These are phyloP conservation scores for Sphaerophoria rueppellii DNA, from an alignment of 2,888 invertebrate genomes.

Conservation along the genomic window DNA sequence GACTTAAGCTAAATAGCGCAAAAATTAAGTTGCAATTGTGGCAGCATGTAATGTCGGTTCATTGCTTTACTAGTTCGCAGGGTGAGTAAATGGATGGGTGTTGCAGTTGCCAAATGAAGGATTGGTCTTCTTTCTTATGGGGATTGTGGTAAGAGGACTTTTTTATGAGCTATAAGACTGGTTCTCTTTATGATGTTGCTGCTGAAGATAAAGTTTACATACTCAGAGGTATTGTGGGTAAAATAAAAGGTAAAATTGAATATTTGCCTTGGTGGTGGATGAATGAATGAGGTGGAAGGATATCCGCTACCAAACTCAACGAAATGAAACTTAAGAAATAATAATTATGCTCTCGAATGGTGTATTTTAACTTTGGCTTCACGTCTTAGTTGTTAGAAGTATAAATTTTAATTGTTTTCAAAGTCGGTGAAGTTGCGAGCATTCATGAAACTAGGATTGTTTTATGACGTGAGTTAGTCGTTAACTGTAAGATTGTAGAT, in stretches of 20 bases:
- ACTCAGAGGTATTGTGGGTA: not conserved
- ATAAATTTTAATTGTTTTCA: constrained; percentile 11
- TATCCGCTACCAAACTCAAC: not conserved
- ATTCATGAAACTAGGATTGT: not conserved
- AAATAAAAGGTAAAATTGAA: not conserved
- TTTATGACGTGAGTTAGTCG: too few species aligned
- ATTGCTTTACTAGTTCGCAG: not conserved
- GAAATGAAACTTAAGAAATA: not conserved
- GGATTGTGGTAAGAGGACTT: constrained; percentile 26
- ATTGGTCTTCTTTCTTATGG: constrained; percentile 37
- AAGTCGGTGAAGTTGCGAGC: not conserved
- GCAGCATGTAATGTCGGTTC: constrained; percentile 31
- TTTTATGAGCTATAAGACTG: constrained; percentile 44
- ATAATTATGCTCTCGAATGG: constrained; percentile 7
- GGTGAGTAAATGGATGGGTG: constrained; percentile 2
- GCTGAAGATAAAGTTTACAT: not conserved
- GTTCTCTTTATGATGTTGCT: constrained; percentile 1
- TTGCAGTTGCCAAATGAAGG: constrained; percentile 41
- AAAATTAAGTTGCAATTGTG: not conserved
- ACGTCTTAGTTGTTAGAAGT: constrained; percentile 8
- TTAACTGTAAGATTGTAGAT: too few species aligned
- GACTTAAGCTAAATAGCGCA: not conserved
- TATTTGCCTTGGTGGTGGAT: not conserved
- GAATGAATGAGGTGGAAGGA: constrained; percentile 23
- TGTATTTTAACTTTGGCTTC: constrained; percentile 2